A percentile compares a stretch with the other conserved stretches of the same genome.
Conservation (phyloP, 1,140 invertebrate species). For the Prorops nasuta region DNA sequence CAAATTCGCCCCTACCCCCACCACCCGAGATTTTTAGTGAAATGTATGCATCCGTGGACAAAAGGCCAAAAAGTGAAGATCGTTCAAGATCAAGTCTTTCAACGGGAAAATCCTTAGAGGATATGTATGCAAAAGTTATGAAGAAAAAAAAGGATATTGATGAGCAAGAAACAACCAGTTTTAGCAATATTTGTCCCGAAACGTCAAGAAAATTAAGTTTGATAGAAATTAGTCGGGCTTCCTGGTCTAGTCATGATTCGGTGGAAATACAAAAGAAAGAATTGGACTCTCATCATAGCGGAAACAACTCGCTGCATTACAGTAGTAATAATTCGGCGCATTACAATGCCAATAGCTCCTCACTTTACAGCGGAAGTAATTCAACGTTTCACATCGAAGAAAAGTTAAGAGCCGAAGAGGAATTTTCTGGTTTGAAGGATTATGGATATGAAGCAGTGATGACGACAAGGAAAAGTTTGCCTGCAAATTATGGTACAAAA, state of each 20-base stretch:
- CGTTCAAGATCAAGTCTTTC: slow-evolving; percentile 32
- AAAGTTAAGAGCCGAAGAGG: too few species aligned
- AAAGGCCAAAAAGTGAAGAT: slow-evolving; percentile 49
- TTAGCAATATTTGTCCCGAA: slow-evolving; percentile 5
- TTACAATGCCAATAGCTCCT: slow-evolving; percentile 39
- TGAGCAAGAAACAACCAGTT: slow-evolving; percentile 20
- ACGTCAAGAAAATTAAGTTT: slow-evolving; percentile 40
- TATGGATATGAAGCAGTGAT: slow-evolving; percentile 45
- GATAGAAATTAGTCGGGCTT: slow-evolving; percentile 45
- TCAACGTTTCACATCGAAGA: too few species aligned
- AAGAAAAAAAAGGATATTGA: slow-evolving; percentile 60
- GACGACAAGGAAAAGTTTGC: slow-evolving; percentile 4
- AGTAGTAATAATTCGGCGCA: slow-evolving; percentile 2
- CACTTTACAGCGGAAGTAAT: too few species aligned
- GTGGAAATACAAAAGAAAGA: slow-evolving; percentile 48
- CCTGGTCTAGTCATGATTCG: slow-evolving; percentile 57
- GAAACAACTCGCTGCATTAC: neutral
- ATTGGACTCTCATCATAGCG: slow-evolving; percentile 20
- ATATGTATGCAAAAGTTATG: slow-evolving; percentile 85
- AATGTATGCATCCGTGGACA: slow-evolving; percentile 43
- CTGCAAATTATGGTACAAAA: slow-evolving; percentile 1
- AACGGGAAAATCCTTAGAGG: slow-evolving; percentile 68
- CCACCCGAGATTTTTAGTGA: slow-evolving; percentile 58
- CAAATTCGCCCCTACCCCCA: slow-evolving; percentile 78
- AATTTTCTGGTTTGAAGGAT: too few species aligned